phyloP scores from a whole-genome alignment of 2,888 invertebrate species.

The Cantharis rufa region DNA sequence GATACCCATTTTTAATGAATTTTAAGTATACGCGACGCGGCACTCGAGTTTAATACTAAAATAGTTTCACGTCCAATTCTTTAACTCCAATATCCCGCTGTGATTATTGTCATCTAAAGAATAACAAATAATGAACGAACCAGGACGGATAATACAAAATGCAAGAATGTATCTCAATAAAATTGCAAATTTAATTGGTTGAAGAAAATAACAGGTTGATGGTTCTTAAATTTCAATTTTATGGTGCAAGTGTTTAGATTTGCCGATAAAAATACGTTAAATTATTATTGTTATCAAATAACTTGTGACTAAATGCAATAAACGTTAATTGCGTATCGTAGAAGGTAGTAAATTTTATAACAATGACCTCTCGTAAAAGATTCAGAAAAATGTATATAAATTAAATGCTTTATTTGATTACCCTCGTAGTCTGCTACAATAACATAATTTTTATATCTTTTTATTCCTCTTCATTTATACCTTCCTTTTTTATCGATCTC shows the following conservation, averaged over 20 bases:
- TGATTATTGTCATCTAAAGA: slow-evolving; percentile 26
- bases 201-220: slow-evolving; percentile 37
- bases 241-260: slow-evolving; percentile 24
- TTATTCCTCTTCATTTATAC: background rate
- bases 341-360: slow-evolving; percentile 17
- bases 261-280: slow-evolving; percentile 25
- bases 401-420: background rate
- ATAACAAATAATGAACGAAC: slow-evolving; percentile 21
- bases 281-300: slow-evolving; percentile 27
- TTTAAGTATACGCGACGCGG: slow-evolving; percentile 11
- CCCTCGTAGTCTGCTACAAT: background rate
- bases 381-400: background rate
- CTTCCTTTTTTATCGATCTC: background rate
- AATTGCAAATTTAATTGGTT: slow-evolving; percentile 37
- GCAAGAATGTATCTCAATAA: slow-evolving; percentile 35
- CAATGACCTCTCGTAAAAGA: slow-evolving; percentile 1
- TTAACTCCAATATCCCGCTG: slow-evolving; percentile 17
- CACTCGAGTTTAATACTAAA: slow-evolving; percentile 12
- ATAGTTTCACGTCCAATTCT: slow-evolving; percentile 15
- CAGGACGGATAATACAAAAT: slow-evolving; percentile 19
- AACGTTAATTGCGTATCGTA: slow-evolving; percentile 20
- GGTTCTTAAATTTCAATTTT: slow-evolving; percentile 42
- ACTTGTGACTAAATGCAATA: slow-evolving; percentile 7
- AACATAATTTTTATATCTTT: background rate
- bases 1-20: slow-evolving; percentile 17